Base-by-base conservation (phyloP, 2,888 invertebrate genomes). In the Sinelater perroti region DNA sequence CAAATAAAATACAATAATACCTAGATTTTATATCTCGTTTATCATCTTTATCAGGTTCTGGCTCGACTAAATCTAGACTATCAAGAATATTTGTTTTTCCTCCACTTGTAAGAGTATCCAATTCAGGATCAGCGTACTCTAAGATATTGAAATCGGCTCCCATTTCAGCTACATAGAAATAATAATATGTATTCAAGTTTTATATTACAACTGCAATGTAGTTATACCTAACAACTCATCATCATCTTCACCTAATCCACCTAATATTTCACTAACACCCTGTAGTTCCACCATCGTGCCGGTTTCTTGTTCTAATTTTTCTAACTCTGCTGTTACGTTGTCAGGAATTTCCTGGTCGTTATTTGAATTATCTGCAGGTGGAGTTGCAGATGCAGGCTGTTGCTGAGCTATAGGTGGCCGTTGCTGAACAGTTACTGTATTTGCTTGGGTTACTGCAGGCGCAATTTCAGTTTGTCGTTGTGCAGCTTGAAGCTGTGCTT, bases 81-180 rank as follows among this genome's bases (percentile, higher is more conserved):
- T 94, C 93, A 50, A 96, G 84, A 66, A 95, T 91, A 72, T 93
- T 93, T 24, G 92, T 92, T 72, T 90, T 89, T 61, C 87, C 87
- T 1, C 90, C 90, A 56, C 88, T 88, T 61, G 88, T 84, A 67
- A 91, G 84, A 59, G 88, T 87, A 65, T 93, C 94, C 47, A 95
- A 80, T 78, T 95, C 95, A 0, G 96, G 94, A 82, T 97, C 96
- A 0, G 95, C 96, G 77, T 96, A 97, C 77, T 95, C 95, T 62
- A 97, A 79, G 70, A 97, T 95, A 77, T 97, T 96, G 79, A 97
- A 97, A 80, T 95, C 95, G 60, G 92, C 90, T 3, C 94, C 95
- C 83, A 95, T 91, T 79, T 93, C 93, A n/a, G 90, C 91, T 70
- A 83, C 80, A 71, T 71, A 44, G 38, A 60, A 50, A 30, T 4